Evolutionary conservation across 1,140 invertebrate species (phyloP).

Genomic region (Melitaea cinxia): DNA sequence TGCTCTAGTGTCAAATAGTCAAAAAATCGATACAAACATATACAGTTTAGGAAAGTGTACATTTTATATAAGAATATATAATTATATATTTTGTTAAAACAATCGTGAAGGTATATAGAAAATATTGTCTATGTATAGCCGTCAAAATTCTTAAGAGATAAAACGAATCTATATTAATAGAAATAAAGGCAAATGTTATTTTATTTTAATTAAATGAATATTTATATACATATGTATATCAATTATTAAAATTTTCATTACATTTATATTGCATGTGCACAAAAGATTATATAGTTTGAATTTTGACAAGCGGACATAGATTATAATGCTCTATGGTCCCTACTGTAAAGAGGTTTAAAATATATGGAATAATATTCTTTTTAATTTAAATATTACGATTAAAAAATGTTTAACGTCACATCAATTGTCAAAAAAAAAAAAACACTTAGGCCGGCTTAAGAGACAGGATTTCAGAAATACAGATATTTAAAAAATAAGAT

Average conservation of each 20-base stretch:
- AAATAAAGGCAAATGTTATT: not conserved
- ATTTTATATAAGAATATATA: constrained; percentile 73
- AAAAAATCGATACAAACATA: constrained; percentile 26
- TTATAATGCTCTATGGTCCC: constrained; percentile 68
- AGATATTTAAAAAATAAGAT: no score
- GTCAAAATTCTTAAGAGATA: constrained; percentile 24
- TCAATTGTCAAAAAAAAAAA: not conserved
- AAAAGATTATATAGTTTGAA: not conserved
- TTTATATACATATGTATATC: constrained; percentile 25
- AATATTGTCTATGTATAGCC: constrained; percentile 53
- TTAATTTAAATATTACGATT: constrained; percentile 14
- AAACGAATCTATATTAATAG: constrained; percentile 7
- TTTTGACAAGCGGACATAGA: constrained; percentile 22
- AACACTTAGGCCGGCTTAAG: no score
- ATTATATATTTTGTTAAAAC: constrained; percentile 65
- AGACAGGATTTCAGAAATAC: no score
- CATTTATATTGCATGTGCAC: not conserved
- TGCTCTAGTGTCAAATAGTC: constrained; percentile 52
- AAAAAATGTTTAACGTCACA: constrained; percentile 29
- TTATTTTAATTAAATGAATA: constrained; percentile 4
- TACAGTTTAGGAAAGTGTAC: constrained; percentile 57
- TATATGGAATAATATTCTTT: constrained; percentile 49
- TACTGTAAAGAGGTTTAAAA: constrained; percentile 64
- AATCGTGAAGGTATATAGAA: constrained; percentile 58
- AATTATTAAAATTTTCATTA: not conserved